Evolutionary conservation across 2,113 vertebrate genomes (phyloP).

Genomic region (Indri indri): DNA sequence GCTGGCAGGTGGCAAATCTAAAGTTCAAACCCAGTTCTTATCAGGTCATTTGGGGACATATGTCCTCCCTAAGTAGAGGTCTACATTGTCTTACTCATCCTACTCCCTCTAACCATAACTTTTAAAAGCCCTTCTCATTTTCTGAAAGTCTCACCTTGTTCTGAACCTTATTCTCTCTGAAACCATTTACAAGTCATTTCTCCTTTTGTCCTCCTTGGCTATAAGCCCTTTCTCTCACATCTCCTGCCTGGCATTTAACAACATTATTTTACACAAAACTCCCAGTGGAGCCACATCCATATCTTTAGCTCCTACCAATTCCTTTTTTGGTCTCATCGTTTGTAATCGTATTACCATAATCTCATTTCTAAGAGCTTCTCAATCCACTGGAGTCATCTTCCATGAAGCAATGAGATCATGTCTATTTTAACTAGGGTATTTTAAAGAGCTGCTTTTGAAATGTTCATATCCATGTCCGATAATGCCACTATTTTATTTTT

Average conservation of each 20-base stretch:
- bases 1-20: not conserved
- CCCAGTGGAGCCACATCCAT: not conserved
- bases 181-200: not conserved
- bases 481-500: not conserved
- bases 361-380: conserved; percentile 23
- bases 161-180: not conserved
- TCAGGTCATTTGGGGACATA: not conserved
- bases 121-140: not conserved
- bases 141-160: not conserved
- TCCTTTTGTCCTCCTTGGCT: not conserved
- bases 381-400: conserved; percentile 1
- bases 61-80: not conserved
- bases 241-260: not conserved
- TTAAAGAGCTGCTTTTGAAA: conserved; percentile 18
- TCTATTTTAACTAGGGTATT: not conserved
- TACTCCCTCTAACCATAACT: not conserved
- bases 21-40: not conserved
- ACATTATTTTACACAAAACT: not conserved
- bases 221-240: not conserved
- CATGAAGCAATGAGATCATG: not conserved
- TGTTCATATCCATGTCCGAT: not conserved
- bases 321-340: not conserved
- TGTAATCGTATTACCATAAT: conserved; percentile 37
- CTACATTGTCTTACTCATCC: not conserved
- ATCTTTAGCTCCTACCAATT: not conserved